phyloP scores from a whole-genome alignment of 2,797 vertebrate genomes.

The Sebastes miniatus region DNA sequence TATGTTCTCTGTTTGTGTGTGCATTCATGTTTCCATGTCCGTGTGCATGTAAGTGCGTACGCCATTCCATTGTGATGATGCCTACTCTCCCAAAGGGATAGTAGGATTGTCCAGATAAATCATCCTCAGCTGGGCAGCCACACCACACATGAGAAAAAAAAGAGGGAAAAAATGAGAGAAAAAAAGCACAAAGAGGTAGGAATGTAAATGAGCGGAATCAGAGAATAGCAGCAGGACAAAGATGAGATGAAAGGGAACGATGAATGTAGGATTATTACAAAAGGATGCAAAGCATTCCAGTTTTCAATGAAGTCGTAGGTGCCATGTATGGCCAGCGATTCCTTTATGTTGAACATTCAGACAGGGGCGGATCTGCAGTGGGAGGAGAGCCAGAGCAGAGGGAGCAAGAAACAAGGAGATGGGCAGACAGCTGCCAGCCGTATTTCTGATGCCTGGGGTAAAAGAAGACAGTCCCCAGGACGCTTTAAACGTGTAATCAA shows the following conservation, averaged over 20 bases:
- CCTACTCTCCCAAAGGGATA: constrained; percentile 62
- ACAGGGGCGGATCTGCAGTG: constrained; percentile 8
- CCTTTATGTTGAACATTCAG: constrained; percentile 23
- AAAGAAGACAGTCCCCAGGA: constrained; percentile 40
- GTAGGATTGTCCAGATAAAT: constrained; percentile 73
- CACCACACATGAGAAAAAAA: constrained; percentile 43
- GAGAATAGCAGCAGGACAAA: background rate
- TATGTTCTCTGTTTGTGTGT: constrained; percentile 29
- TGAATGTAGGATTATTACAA: constrained; percentile 14
- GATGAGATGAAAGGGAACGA: constrained; percentile 11
- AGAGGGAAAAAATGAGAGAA: background rate
- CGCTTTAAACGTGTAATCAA: constrained; percentile 46
- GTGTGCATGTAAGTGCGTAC: constrained; percentile 51
- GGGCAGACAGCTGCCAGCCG: constrained; percentile 47
- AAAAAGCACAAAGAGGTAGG: background rate
- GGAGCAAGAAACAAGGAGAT: constrained; percentile 6
- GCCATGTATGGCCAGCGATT: background rate
- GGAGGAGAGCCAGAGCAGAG: constrained; percentile 12
- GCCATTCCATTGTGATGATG: constrained; percentile 46
- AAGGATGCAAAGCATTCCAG: constrained; percentile 19
- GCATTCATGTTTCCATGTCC: constrained; percentile 44
- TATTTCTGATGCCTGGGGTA: constrained; percentile 38
- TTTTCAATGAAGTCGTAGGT: constrained; percentile 29
- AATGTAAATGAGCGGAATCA: constrained; percentile 27
- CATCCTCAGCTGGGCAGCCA: constrained; percentile 63